Conservation (phyloP, 2,888 invertebrate genomes). For the Tanypteryx hageni region DNA sequence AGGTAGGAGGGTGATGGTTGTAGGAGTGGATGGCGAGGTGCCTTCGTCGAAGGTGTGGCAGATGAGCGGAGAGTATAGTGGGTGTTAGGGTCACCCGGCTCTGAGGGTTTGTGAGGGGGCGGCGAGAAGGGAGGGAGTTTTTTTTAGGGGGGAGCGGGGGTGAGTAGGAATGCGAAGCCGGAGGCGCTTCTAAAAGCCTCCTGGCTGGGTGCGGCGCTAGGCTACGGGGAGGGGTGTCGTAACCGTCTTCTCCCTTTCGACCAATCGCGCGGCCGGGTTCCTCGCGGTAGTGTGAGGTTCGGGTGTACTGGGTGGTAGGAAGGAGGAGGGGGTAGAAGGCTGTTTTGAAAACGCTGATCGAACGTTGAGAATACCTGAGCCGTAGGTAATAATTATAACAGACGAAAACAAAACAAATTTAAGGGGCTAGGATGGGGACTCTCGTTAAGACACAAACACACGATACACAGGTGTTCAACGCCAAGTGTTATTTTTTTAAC, state of each 20-base stretch:
- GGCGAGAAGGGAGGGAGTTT: background rate
- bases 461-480: too few species aligned
- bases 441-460: too few species aligned
- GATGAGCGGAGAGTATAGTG: background rate
- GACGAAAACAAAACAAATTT: background rate
- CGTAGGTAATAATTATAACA: background rate
- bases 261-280: conserved; percentile 2
- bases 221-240: conserved; percentile 8
- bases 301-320: background rate
- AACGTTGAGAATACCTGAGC: background rate
- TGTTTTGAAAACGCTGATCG: too few species aligned
- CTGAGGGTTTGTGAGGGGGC: background rate
- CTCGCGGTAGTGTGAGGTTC: conserved; percentile 19
- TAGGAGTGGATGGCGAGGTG: background rate
- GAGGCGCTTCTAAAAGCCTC: background rate
- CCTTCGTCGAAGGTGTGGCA: too few species aligned
- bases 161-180: background rate
- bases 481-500: too few species aligned
- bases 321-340: background rate
- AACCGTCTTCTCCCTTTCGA: background rate
- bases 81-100: background rate
- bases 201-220: conserved; percentile 38
- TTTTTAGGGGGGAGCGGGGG: background rate
- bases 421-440: too few species aligned
- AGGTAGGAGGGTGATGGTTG: background rate